Base-by-base conservation (phyloP, 2,797 vertebrate species). In the Chrosomus eos region DNA sequence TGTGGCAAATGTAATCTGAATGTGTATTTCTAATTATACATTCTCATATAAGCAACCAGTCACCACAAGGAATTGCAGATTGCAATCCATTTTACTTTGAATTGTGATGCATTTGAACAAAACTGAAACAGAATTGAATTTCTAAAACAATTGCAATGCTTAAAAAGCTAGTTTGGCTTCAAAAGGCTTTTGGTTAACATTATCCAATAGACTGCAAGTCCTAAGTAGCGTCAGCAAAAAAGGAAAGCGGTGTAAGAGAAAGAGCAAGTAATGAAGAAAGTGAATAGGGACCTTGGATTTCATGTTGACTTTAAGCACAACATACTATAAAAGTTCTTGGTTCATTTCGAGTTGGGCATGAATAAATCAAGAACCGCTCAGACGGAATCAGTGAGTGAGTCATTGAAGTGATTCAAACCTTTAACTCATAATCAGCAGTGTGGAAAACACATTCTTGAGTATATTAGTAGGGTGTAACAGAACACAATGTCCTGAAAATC, bases 301-400 rank as follows among this genome's bases (percentile, higher is more conserved):
- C 19, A 36, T 53, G 19, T 23, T 23, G 45, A 7, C 26, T 13
- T 53, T 33, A 53, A 71, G 68, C 8, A 23, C 48, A 74, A 51
- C 28, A 51, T 28, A 53, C 21, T n/a, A 21, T 36, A 16, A 36
- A 55, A 31, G 26, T 51, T 51, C 16, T 71, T 40, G 26, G 16
- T 19, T 48, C 1, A 21, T 73, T 73, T 73, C 2, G 1, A 48
- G 43, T 19, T 75, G 51, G 31, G 23, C 21, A 14, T n/a, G 11
- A 75, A 36, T 55, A 55, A 36, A 72, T 72, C 70, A 72, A 55
- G 73, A 74, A 74, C 10, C 21, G 4, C 72, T 53, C 10, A n/a
- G 73, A 75, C 21, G 36, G 51, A 75, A 55, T 38, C 51, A 36
- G 73, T n/a, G 51, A 75, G 31, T 9, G 73, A 75, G 73, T 36